Base-by-base conservation (phyloP, 1,140 invertebrate species). In the Anastatus disparis region DNA sequence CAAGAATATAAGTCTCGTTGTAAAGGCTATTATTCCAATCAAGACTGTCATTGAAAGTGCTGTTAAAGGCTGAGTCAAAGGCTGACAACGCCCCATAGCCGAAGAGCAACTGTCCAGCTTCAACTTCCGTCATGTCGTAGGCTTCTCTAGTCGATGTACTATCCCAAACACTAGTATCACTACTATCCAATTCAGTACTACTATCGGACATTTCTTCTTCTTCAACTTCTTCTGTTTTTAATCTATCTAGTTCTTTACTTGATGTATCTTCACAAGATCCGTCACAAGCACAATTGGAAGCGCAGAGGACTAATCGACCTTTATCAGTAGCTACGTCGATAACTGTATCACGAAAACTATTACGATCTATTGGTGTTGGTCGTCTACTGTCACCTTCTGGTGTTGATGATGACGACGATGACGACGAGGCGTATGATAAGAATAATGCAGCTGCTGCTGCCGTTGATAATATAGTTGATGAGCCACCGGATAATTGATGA, bases 1-100 rank as follows among this genome's bases (percentile, higher is more conserved):
- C 65, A 27, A 86, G 78, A 46, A 82, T 72, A 42, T 80, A 80
- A 1, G 83, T 84, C 10, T 75, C 65, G 78, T 85, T 85, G 52
- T 56, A 73, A 8, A 77, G 61, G 46, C 62, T 76, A 64, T 63
- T 69, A 50, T 77, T 76, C 71, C 71, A 74, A 69, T 69, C 42
- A 44, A 59, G 15, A 27, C 44, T 78, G 1, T 79, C 76, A 70
- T 84, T 84, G 40, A 80, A 81, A 27, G 70, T 53, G 13, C 56
- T 67, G 61, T 82, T 83, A 24, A 72, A 69, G 1, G 68, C 69
- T 24, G 52, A 62, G 22, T 76, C 79, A 29, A 82, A 35, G 24
- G 84, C 80, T 50, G 79, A 72, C 77, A 82, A 78, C 10, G 76
- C 80, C 12, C 75, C 75, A 40, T 82, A 77, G 42, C 79, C 78